Evolutionary conservation across 2,113 vertebrate species (phyloP).

Genomic region (Albula goreensis): DNA sequence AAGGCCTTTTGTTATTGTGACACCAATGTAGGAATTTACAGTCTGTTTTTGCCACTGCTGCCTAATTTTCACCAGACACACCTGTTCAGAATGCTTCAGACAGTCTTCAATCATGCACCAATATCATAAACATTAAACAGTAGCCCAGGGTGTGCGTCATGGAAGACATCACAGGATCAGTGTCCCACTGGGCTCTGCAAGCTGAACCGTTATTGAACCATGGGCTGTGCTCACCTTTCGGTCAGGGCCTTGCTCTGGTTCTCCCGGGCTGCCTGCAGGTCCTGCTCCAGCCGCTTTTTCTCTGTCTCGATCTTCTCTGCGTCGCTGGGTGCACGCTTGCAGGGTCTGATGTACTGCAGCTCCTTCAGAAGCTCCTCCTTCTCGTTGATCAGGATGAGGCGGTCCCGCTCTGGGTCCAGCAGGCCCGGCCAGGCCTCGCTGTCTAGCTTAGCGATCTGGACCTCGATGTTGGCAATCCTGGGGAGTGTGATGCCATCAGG

Average conservation of each 20-base stretch:
- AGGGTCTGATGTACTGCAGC: conserved; percentile 84
- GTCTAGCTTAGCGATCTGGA: conserved; percentile 92
- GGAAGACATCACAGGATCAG: background rate
- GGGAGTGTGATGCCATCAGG: background rate
- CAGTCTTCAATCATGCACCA: too few species aligned
- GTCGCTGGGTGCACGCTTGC: conserved; percentile 80
- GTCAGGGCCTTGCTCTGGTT: conserved; percentile 95
- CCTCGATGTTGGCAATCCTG: conserved; percentile 93
- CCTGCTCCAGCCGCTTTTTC: conserved; percentile 85
- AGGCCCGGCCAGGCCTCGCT: conserved; percentile 95
- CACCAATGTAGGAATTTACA: too few species aligned
- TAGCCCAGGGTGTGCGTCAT: background rate
- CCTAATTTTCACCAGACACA: background rate
- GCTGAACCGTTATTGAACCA: too few species aligned
- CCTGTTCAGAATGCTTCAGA: background rate
- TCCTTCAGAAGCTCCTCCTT: conserved; percentile 97
- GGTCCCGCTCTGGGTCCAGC: conserved; percentile 91
- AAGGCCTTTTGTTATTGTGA: too few species aligned
- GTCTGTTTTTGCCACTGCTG: too few species aligned
- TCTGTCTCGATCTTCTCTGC: conserved; percentile 83
- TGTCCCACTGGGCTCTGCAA: too few species aligned
- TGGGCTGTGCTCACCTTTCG: conserved; percentile 69
- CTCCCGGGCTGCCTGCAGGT: conserved; percentile 90
- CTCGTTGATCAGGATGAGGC: conserved; percentile 93
- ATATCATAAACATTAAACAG: too few species aligned